Evolutionary conservation across 2,113 vertebrate genomes (phyloP), one percentile per base, ranked within the genome.

Genomic region (Mus spicilegus): DNA sequence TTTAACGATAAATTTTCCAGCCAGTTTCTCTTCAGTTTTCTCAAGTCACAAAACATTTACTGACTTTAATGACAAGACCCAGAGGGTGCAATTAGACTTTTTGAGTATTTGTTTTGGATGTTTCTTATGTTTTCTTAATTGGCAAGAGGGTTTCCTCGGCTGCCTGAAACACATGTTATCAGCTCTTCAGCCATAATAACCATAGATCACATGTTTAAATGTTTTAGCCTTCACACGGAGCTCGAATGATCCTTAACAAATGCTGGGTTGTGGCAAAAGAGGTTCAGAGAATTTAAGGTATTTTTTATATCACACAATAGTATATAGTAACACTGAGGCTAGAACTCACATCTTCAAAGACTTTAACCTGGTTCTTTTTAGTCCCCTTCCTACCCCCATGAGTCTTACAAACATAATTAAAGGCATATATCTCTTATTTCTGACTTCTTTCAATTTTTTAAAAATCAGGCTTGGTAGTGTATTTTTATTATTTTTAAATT

Each of bases 321-420:
- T 88, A 88, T 70, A 65, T 63, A 75, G n/a, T 77, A 76, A 73
- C 61, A 0, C 61, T 24, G 58, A 93, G 39, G 63, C 19, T 89
- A 49, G 77, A 96, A 90, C 54, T 91, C 33, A 7, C 36, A 39
- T 89, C 65, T 87, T 89, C 84, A 70, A 26, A 89, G 78, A 75
- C 70, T 33, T 96, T 94, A 61, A 87, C 82, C 65, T 86, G 46
- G 11, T 72, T 30, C 76, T 39, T 75, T 73, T 87, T 72, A 26
- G 7, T 80, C 33, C 82, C 94, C 94, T 28, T 39, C 58, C 42
- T 14, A 42, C 39, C 19, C 97, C 98, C 98, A 97, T 98, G 98
- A 98, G 97, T 97, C 98, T 98, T 98, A 97, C 96, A 98, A 98
- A 97, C 95, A 96, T 98, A 98, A 98, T 97, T 98, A 98, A 98